phyloP scores from a whole-genome alignment of 2,113 vertebrate genomes.

The Theristicus caerulescens region DNA sequence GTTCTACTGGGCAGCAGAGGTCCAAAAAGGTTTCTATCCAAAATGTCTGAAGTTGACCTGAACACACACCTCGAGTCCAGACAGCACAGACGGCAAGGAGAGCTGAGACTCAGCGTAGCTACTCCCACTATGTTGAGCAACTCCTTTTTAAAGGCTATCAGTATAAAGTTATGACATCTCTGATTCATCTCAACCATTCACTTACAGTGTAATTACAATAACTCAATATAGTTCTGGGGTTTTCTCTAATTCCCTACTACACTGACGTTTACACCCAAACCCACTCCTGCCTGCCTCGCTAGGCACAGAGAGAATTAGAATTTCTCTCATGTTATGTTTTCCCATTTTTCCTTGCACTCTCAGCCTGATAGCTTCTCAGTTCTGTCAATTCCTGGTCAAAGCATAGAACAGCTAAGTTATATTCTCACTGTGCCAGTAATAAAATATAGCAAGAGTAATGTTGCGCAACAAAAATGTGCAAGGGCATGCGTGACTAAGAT shows the following conservation, averaged over 20 bases:
- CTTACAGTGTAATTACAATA: neutral
- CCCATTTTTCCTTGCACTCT: neutral
- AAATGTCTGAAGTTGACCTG: neutral
- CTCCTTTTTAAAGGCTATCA: neutral
- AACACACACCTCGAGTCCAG: neutral
- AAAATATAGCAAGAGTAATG: neutral
- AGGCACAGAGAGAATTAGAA: neutral
- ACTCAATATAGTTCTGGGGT: neutral
- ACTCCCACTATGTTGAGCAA: neutral
- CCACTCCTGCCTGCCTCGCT: neutral
- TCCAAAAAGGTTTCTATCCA: neutral
- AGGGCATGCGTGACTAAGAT: fast-evolving
- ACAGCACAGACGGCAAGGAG: neutral
- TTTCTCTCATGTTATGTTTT: neutral
- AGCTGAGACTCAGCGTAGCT: neutral
- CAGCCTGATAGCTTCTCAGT: neutral
- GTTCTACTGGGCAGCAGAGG: neutral
- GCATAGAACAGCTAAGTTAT: neutral
- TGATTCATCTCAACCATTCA: neutral
- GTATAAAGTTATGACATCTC: neutral
- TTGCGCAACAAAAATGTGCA: neutral
- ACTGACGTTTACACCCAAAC: slow-evolving; percentile 2
- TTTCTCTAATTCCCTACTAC: neutral
- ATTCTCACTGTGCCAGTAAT: neutral
- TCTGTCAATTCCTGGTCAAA: neutral